phyloP scores from a whole-genome alignment of 2,797 vertebrate species.

The Masticophis lateralis region DNA sequence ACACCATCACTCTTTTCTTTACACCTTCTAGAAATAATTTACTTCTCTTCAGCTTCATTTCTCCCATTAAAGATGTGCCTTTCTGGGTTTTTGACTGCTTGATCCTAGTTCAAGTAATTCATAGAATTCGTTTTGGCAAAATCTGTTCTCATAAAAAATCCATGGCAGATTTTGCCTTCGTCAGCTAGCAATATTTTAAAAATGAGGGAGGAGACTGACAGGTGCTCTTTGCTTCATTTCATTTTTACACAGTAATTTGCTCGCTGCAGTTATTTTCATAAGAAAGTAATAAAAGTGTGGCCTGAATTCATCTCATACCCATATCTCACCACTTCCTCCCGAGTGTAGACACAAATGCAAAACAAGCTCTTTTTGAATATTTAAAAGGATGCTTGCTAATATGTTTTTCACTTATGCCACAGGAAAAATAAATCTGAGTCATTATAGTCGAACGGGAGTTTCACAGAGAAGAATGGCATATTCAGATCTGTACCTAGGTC shows the following conservation, averaged over 20 bases:
- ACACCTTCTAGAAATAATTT: background rate
- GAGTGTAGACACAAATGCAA: background rate
- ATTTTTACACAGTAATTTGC: background rate
- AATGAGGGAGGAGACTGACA: background rate
- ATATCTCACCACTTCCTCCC: background rate
- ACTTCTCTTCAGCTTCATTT: background rate
- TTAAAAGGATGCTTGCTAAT: conserved; percentile 24
- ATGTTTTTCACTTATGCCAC: conserved; percentile 14
- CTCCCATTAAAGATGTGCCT: background rate
- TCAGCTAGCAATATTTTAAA: background rate
- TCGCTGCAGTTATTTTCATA: background rate
- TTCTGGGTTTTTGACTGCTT: background rate
- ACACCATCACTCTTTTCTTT: background rate
- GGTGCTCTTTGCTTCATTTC: background rate
- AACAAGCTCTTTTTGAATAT: conserved; percentile 35
- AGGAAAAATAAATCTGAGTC: conserved; percentile 3
- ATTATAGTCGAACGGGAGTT: conserved; percentile 13
- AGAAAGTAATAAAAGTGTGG: background rate
- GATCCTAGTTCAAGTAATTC: background rate
- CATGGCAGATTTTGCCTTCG: background rate
- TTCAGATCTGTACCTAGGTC: conserved; percentile 35
- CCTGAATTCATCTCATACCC: background rate
- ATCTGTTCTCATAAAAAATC: background rate
- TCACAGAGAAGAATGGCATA: conserved; percentile 24
- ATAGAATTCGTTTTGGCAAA: background rate